phyloP scores from a whole-genome alignment of 1,140 invertebrate species.

The Bilobella aurantiaca region DNA sequence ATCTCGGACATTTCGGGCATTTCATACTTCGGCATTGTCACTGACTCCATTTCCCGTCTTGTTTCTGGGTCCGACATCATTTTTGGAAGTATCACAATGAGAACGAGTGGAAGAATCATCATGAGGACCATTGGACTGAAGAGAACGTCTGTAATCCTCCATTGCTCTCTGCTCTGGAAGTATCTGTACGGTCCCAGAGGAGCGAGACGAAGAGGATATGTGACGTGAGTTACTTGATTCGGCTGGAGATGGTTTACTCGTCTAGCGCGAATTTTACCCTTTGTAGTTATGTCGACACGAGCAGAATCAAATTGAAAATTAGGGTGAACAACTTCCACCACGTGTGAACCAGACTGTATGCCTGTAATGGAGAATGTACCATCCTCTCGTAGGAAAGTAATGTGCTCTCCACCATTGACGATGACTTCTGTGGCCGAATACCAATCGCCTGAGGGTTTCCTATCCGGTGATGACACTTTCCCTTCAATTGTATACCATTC shows the following conservation, averaged over 20 bases:
- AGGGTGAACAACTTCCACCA: conserved; percentile 84
- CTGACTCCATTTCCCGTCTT: conserved; percentile 82
- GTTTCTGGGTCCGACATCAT: conserved; percentile 95
- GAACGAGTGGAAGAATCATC: conserved; percentile 83
- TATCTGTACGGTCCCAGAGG: conserved; percentile 70
- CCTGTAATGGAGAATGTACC: conserved; percentile 84
- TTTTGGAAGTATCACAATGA: conserved; percentile 88
- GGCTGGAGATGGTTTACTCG: conserved; percentile 92
- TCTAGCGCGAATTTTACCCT: conserved; percentile 89
- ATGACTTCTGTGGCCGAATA: conserved; percentile 64
- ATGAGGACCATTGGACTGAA: conserved; percentile 97
- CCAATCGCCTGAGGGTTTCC: conserved; percentile 52
- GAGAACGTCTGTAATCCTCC: conserved; percentile 86
- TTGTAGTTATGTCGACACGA: conserved; percentile 87
- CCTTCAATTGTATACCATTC: conserved; percentile 56
- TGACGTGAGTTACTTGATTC: conserved; percentile 70
- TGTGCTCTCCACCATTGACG: conserved; percentile 75
- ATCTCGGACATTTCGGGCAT: conserved; percentile 87
- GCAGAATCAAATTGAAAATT: conserved; percentile 84
- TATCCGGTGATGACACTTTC: conserved; percentile 62
- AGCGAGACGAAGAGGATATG: conserved; percentile 83
- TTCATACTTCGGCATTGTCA: conserved; percentile 69
- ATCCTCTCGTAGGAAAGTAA: conserved; percentile 78
- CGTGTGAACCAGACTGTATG: conserved; percentile 85
- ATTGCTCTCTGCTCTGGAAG: conserved; percentile 88